Evolutionary conservation across 2,113 vertebrate species (phyloP).

Genomic region (Nerophis lumbriciformis): DNA sequence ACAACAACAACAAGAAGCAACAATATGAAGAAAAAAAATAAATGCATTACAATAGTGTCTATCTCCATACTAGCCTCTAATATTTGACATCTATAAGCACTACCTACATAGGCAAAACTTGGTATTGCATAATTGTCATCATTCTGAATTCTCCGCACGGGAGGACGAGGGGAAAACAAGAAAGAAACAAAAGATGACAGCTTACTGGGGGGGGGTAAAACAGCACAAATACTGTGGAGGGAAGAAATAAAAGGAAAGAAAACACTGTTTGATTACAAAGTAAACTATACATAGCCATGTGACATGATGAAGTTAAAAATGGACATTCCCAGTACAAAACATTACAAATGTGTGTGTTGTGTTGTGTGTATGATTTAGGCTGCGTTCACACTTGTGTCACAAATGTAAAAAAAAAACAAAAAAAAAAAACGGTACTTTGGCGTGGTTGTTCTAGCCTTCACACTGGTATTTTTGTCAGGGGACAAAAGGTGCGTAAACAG

Average conservation of each 20-base stretch:
- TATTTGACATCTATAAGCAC: conserved; percentile 99
- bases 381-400: no score
- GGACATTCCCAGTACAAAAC: conserved; percentile 99
- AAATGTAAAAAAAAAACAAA: no score
- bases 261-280: conserved; percentile 98
- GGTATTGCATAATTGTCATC: conserved; percentile 99
- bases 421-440: no score
- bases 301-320: conserved; percentile 97
- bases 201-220: conserved; percentile 56
- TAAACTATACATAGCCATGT: conserved; percentile 99
- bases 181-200: conserved; percentile 84
- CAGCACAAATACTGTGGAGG: conserved; percentile 81
- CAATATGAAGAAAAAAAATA: conserved; percentile 87
- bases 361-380: neutral
- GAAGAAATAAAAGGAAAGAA: conserved; percentile 64
- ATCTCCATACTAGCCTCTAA: conserved; percentile 98
- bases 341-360: conserved; percentile 83
- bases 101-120: conserved; percentile 99
- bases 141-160: conserved; percentile 97
- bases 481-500: no score
- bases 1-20: conserved; percentile 78
- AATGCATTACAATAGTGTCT: conserved; percentile 78
- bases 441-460: no score
- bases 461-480: no score
- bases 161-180: conserved; percentile 78